Evolutionary conservation across 1,140 invertebrate species (phyloP).

Genomic region (Dendroctonus valens): DNA sequence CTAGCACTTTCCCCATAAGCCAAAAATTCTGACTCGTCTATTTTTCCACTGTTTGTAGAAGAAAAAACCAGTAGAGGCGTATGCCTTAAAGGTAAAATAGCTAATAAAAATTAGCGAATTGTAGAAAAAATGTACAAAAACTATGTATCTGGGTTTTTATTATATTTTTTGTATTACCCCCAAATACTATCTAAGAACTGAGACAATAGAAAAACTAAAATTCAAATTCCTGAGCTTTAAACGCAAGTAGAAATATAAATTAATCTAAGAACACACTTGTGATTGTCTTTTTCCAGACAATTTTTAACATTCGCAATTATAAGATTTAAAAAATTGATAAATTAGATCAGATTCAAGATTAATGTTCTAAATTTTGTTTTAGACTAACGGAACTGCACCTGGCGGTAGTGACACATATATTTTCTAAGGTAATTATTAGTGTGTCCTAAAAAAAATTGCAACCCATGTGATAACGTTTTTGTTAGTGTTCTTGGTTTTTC

Average conservation of each 20-base stretch:
- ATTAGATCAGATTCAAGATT: constrained; percentile 28
- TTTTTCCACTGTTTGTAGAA: not conserved
- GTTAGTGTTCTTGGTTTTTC: not conserved
- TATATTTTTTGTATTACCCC: no score
- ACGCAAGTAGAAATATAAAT: no score
- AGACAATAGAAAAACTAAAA: no score
- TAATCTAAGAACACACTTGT: no score
- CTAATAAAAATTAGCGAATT: no score
- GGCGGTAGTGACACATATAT: constrained; percentile 66
- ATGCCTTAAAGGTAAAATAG: no score
- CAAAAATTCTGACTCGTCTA: constrained; percentile 1
- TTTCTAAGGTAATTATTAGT: constrained; percentile 52
- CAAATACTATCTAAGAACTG: no score
- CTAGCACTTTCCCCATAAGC: constrained; percentile 3
- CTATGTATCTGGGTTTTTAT: no score
- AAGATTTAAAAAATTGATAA: not conserved
- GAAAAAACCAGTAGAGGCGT: no score
- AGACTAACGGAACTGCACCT: constrained; percentile 52
- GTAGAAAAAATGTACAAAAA: no score
- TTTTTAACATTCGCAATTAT: not conserved
- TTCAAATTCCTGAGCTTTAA: no score
- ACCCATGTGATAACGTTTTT: constrained; percentile 4
- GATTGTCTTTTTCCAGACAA: not conserved
- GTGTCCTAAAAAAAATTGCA: constrained; percentile 9
- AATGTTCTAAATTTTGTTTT: constrained; percentile 48